These are phyloP conservation scores for Cyphomyrus plagiostoma DNA, from an alignment of 2,113 vertebrate genomes.

Conservation along the genomic window DNA sequence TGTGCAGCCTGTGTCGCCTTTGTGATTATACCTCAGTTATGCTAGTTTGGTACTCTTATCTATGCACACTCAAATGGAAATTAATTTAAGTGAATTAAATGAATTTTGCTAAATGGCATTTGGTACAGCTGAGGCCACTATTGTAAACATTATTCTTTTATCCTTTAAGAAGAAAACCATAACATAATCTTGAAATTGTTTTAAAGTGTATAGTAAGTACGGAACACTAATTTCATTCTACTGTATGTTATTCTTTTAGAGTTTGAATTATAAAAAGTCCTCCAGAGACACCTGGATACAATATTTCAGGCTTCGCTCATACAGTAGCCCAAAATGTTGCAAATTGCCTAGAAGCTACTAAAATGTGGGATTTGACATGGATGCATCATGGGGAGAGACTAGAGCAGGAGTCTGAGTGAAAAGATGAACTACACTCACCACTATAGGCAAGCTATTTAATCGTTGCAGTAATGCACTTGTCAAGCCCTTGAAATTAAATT, in stretches of 20 bases:
- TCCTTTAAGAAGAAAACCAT: not conserved
- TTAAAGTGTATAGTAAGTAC: not conserved
- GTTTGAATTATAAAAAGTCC: not conserved
- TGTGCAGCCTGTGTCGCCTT: not conserved
- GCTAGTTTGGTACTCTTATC: not conserved
- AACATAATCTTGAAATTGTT: not conserved
- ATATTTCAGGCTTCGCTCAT: not conserved
- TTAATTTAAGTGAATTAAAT: not conserved
- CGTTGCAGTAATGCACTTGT: not conserved
- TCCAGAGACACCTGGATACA: not conserved
- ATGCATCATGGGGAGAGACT: not conserved
- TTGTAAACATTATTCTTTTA: not conserved
- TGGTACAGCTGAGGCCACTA: not conserved
- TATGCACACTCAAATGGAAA: not conserved
- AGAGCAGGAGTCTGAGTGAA: not conserved
- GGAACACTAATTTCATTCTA: not conserved
- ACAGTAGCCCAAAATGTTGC: not conserved
- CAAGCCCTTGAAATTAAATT: not conserved
- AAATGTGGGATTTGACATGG: not conserved
- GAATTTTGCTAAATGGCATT: not conserved
- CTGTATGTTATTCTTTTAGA: not conserved
- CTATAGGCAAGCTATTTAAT: not conserved
- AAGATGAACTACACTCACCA: not conserved
- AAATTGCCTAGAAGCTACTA: not conserved
- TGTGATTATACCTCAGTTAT: not conserved